Evolutionary conservation across 2,888 invertebrate genomes (phyloP), one percentile per base, ranked within the genome.

Genomic region (Pristionchus mayeri): DNA sequence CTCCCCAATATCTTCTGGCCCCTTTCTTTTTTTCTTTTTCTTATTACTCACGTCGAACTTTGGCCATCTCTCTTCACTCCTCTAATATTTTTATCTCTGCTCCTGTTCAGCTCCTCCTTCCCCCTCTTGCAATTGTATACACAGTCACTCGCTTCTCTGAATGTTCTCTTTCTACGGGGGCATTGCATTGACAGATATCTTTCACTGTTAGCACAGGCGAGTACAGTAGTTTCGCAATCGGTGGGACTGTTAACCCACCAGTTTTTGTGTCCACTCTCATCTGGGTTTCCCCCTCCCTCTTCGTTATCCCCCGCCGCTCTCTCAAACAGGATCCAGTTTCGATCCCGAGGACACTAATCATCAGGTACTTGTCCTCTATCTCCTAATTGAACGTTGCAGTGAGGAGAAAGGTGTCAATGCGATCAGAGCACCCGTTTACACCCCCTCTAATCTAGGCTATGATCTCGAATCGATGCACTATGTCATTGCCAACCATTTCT

Each of bases 291-390:
- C 21, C 71, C 16, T 44, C 40, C 21, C 54, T 54, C 54, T 63
- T 34, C 71, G 71, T 71, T 71, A 71, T 71, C 71, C 37, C 40
- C 40, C 11, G n/a, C 24, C 71, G 21, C 71, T 30, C 71, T 63
- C 30, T 40, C 40, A 71, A 40, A 71, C 71, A 37, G 11, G 40
- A 71, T 71, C 71, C 71, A 71, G 71, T 71, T 71, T 71, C 67
- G 63, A 11, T 63, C 37, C 27, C 67, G 71, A 24, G 71, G 71
- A 71, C 71, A 71, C 71, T 40, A 71, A 71, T 71, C 71, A 71
- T 71, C 71, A 16, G 27, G 27, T 34, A 34, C 40, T 71, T 71
- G 71, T 71, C 71, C 71, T 71, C 44, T 44, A 71, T 71, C 71
- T 24, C 63, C 63, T 40, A 71, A 71, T 71, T 71, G 71, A 71